A percentile compares a stretch with the other conserved stretches of the same genome.
These are phyloP conservation scores for Monarcha castaneiventris DNA, from an alignment of 2,113 vertebrate genomes.

Conservation along the genomic window DNA sequence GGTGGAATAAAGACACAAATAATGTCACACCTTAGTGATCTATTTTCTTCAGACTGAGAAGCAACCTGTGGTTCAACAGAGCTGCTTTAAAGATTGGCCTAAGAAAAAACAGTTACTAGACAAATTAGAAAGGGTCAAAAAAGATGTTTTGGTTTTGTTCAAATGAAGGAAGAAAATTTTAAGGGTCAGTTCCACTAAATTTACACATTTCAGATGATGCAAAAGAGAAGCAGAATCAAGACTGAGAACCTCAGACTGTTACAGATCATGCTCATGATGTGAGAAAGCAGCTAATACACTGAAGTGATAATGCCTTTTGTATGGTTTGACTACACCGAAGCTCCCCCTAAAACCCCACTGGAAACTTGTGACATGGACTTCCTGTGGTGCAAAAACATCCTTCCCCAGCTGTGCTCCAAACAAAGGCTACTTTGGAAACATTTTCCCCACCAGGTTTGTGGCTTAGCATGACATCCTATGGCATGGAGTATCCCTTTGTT, in stretches of 20 bases:
- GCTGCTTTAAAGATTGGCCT: neutral
- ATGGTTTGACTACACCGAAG: neutral
- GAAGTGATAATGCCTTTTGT: neutral
- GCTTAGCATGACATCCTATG: accelerated
- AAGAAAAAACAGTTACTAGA: neutral
- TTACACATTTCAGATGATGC: neutral
- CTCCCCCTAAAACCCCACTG: neutral
- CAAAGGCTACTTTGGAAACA: neutral
- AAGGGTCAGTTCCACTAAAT: neutral
- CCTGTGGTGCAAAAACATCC: neutral
- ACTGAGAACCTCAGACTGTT: neutral
- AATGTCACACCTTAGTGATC: neutral
- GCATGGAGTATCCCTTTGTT: neutral
- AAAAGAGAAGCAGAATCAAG: neutral
- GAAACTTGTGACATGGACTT: neutral
- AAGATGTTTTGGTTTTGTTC: neutral
- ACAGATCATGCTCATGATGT: neutral
- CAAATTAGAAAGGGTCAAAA: neutral
- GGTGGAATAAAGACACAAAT: neutral
- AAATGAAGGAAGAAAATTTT: neutral
- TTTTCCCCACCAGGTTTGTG: neutral
- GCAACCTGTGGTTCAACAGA: neutral
- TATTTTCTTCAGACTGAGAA: neutral
- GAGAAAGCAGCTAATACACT: neutral
- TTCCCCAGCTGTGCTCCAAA: neutral